These are phyloP conservation scores for Sinhomidia bicolor DNA, from an alignment of 2,888 invertebrate genomes.

Conservation along the genomic window DNA sequence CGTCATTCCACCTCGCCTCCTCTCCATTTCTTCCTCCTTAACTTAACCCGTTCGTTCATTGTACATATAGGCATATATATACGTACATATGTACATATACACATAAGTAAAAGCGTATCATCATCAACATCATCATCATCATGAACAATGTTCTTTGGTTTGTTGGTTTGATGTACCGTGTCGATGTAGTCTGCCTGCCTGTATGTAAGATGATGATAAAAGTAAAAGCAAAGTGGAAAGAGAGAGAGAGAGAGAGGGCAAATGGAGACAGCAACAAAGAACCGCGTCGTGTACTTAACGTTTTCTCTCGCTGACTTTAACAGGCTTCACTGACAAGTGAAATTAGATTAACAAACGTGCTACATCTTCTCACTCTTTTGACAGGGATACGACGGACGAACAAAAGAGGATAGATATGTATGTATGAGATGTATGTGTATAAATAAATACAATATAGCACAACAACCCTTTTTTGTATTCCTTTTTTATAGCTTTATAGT, in stretches of 20 bases:
- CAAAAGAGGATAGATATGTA: slow-evolving; percentile 1
- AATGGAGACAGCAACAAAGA: slow-evolving; percentile 53
- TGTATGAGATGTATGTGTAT: neutral
- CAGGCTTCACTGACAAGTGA: slow-evolving; percentile 78
- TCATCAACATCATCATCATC: slow-evolving; percentile 1
- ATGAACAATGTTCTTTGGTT: slow-evolving; percentile 33
- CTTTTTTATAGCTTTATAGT: slow-evolving; percentile 29
- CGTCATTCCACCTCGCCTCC: slow-evolving; percentile 40
- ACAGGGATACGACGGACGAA: slow-evolving; percentile 51
- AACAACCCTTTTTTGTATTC: neutral
- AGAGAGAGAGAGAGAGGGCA: slow-evolving; percentile 46
- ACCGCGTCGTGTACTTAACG: slow-evolving; percentile 40
- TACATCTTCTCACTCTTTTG: slow-evolving; percentile 59
- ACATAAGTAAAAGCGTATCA: neutral
- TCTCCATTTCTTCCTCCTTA: neutral
- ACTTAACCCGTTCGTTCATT: slow-evolving; percentile 16
- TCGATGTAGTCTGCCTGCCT: slow-evolving; percentile 25
- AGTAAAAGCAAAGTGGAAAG: neutral
- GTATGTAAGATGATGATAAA: neutral
- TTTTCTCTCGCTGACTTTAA: slow-evolving; percentile 43
- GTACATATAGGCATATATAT: too few relatives aligned
- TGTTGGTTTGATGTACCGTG: slow-evolving; percentile 61
- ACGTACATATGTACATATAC: too few relatives aligned
- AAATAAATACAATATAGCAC: too few relatives aligned
- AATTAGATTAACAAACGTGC: slow-evolving; percentile 80